phyloP scores from a whole-genome alignment of 2,797 vertebrate genomes.

The Helicolenus hilgendorfi region DNA sequence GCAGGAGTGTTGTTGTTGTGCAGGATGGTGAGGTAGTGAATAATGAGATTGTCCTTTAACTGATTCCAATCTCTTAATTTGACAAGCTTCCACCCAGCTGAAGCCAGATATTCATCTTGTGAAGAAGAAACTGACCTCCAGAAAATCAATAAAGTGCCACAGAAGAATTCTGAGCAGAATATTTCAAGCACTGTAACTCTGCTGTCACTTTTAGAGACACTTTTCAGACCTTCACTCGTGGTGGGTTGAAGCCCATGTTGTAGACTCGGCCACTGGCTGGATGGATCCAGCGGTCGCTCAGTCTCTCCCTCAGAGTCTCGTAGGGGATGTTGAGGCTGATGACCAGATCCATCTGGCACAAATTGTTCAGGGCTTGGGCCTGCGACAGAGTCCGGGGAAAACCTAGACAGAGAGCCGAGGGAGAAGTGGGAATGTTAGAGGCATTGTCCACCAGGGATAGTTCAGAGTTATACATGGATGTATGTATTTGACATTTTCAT shows the following conservation, averaged over 20 bases:
- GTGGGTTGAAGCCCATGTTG: constrained; percentile 97
- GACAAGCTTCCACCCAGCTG: neutral
- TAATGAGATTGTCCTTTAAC: neutral
- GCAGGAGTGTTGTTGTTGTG: neutral
- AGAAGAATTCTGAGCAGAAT: neutral
- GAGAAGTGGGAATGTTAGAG: neutral
- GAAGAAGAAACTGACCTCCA: neutral
- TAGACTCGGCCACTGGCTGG: constrained; percentile 94
- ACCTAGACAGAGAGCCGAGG: constrained; percentile 81
- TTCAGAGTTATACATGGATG: neutral
- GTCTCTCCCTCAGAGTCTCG: constrained; percentile 94
- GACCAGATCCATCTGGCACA: constrained; percentile 94
- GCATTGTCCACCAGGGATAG: neutral
- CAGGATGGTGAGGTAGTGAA: neutral
- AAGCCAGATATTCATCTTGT: neutral
- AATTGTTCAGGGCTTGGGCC: constrained; percentile 91
- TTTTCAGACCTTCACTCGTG: constrained; percentile 87
- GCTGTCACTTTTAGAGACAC: neutral
- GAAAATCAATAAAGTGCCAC: neutral
- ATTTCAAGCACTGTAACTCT: neutral
- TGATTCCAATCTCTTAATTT: neutral
- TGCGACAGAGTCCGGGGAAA: constrained; percentile 95
- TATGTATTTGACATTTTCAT: neutral
- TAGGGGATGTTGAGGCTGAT: constrained; percentile 96
- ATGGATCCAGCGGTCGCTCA: constrained; percentile 95